phyloP scores from a whole-genome alignment of 1,140 invertebrate genomes.

The Olivierus martensii region DNA sequence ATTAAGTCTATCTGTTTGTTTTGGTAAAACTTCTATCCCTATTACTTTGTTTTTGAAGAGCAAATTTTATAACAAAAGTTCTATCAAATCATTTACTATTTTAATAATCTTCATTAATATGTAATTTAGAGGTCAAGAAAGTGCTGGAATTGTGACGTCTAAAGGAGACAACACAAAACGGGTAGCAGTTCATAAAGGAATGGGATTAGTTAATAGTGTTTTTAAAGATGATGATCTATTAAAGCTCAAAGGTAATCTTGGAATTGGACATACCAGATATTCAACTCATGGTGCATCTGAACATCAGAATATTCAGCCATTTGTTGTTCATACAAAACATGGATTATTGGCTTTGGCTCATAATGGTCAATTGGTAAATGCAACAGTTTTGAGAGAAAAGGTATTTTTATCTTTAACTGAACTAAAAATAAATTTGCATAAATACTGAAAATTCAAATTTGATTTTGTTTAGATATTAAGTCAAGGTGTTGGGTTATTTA shows the following conservation, averaged over 20 bases:
- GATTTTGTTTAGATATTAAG: no score
- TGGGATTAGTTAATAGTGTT: conserved; percentile 86
- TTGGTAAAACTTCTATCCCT: no score
- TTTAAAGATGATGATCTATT: conserved; percentile 80
- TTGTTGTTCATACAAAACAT: conserved; percentile 90
- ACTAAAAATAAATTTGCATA: no score
- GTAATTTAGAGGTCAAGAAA: conserved; percentile 71
- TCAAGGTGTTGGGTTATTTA: conserved; percentile 54
- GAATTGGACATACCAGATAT: conserved; percentile 92
- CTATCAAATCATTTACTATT: no score
- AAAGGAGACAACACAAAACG: conserved; percentile 52
- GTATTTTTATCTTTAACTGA: conserved; percentile 35
- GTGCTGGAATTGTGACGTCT: conserved; percentile 90
- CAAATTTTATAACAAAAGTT: no score
- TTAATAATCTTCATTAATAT: no score
- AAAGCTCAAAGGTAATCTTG: conserved; percentile 77
- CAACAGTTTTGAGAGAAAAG: conserved; percentile 67
- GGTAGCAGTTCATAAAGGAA: conserved; percentile 76
- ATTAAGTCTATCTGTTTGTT: no score
- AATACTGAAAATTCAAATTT: no score
- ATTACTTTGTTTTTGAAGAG: no score
- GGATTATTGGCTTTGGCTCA: conserved; percentile 89
- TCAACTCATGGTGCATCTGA: conserved; percentile 88
- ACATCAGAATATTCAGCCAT: conserved; percentile 68
- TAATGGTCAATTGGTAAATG: conserved; percentile 95